These are phyloP conservation scores for Periophthalmodon schlosseri DNA, from an alignment of 2,113 vertebrate species.

Conservation along the genomic window DNA sequence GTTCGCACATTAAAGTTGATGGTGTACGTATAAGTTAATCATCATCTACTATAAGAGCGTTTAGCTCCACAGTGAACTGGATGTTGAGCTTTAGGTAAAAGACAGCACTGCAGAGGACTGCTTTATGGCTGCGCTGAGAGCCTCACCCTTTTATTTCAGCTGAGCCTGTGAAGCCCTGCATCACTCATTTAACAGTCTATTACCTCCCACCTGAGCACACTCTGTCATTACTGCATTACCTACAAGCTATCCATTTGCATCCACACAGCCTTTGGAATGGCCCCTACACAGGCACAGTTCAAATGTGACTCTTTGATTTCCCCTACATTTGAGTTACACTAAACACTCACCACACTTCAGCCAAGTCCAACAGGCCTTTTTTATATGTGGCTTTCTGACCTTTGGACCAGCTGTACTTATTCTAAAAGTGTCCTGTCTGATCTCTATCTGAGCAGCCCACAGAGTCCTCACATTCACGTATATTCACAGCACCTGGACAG, in stretches of 20 bases:
- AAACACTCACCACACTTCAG: background rate
- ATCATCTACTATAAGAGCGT: constrained; percentile 64
- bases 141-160: constrained; percentile 27
- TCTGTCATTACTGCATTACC: constrained; percentile 66
- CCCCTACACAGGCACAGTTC: constrained; percentile 16
- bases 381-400: background rate
- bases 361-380: background rate
- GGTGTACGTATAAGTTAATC: constrained; percentile 65
- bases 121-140: constrained; percentile 1
- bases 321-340: constrained; percentile 3
- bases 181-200: constrained; percentile 69
- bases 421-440: constrained; percentile 16
- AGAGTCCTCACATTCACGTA: constrained; percentile 11
- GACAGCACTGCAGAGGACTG: background rate
- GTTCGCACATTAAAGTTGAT: constrained; percentile 67
- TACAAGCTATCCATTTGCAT: constrained; percentile 60
- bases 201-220: constrained; percentile 66
- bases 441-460: constrained; percentile 2
- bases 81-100: constrained; percentile 39
- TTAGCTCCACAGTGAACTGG: constrained; percentile 39
- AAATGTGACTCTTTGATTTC: constrained; percentile 17
- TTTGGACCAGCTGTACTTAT: constrained; percentile 10
- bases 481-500: constrained; percentile 2
- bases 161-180: constrained; percentile 49
- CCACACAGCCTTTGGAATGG: constrained; percentile 42